Conservation (phyloP, 2,797 vertebrate species). For the Picus viridis region DNA sequence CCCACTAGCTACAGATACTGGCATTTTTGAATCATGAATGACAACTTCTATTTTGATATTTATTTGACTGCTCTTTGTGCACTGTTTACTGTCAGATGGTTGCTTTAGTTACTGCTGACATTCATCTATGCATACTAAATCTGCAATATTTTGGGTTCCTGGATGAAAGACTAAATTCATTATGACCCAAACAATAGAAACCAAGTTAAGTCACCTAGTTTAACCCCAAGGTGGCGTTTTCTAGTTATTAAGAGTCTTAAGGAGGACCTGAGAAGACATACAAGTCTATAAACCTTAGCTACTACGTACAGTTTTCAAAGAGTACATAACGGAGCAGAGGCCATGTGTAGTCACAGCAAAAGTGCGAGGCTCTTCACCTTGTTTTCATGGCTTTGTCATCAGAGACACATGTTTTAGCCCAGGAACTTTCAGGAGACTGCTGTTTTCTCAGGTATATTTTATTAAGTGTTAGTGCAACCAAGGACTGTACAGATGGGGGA, state of each 20-base stretch:
- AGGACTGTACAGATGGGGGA: constrained; percentile 9
- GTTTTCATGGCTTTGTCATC: not conserved
- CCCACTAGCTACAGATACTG: not conserved
- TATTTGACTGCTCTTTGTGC: not conserved
- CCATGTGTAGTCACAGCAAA: not conserved
- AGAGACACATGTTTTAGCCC: not conserved
- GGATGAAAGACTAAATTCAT: not conserved
- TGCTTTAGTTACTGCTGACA: not conserved
- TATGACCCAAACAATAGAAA: not conserved
- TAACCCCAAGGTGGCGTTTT: not conserved
- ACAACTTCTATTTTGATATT: not conserved
- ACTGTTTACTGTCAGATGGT: not conserved
- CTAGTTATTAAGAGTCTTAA: not conserved
- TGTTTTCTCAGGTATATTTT: constrained; percentile 32
- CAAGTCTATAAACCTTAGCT: not conserved
- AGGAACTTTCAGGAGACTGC: not conserved
- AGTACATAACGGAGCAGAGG: not conserved
- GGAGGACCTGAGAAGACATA: not conserved
- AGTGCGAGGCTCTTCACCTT: not conserved
- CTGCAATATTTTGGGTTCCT: not conserved
- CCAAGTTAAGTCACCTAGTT: not conserved
- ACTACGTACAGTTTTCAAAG: not conserved
- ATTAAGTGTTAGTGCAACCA: constrained; percentile 25
- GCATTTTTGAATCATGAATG: not conserved
- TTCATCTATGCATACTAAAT: not conserved